These are phyloP conservation scores for Mareca penelope DNA, from an alignment of 2,797 vertebrate genomes.

Conservation along the genomic window DNA sequence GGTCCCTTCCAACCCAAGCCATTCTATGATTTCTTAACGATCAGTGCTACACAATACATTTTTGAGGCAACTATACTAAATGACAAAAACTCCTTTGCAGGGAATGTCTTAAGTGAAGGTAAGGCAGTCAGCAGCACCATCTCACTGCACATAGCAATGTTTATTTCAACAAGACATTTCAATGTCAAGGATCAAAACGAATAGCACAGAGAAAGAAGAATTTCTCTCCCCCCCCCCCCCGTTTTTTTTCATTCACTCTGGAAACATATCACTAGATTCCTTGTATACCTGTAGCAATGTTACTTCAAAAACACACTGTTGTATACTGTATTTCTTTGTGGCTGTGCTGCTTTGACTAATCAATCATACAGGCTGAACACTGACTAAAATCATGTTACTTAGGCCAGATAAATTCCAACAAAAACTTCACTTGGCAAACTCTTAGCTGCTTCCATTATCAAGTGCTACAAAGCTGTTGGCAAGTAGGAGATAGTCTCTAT, in stretches of 20 bases:
- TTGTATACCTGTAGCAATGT: no score
- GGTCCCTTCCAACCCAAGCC: no score
- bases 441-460: background rate
- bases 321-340: background rate
- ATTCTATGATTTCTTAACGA: background rate
- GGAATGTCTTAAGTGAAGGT: background rate
- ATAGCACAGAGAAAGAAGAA: accelerated
- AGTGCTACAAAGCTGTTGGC: background rate
- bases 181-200: background rate
- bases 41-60: background rate
- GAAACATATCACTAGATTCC: background rate
- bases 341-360: background rate
- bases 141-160: background rate
- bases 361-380: accelerated
- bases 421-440: background rate
- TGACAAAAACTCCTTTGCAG: background rate
- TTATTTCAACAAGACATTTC: background rate
- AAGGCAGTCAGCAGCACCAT: background rate
- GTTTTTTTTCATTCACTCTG: background rate
- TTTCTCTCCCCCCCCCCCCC: background rate
- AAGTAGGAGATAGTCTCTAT: background rate
- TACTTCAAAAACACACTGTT: background rate
- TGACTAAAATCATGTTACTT: background rate
- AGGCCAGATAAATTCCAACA: background rate
- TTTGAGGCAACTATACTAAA: background rate